Conservation (phyloP, 2,888 invertebrate species). For the Electrophaes corylata region DNA sequence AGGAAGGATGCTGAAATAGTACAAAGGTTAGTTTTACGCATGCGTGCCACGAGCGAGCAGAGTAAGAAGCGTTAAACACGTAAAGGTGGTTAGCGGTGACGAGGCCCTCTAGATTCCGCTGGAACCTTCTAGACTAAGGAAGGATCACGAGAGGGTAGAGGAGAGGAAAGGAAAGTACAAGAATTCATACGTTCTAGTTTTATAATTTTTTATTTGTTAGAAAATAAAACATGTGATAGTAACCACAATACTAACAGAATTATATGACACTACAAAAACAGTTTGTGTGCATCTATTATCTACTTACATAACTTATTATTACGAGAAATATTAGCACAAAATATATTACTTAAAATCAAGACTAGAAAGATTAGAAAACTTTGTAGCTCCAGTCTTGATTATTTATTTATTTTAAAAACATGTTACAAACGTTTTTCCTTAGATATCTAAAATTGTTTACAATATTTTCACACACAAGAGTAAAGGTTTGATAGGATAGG, state of each 20-base stretch:
- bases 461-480: conserved; percentile 13
- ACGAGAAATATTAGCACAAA: not conserved
- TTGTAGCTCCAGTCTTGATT: not conserved
- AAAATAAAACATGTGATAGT: not conserved
- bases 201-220: not conserved
- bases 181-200: conserved; percentile 2
- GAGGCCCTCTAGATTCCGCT: conserved; percentile 53
- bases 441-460: not conserved
- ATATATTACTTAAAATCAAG: not conserved
- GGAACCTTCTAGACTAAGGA: conserved; percentile 47
- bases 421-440: not conserved
- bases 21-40: conserved; percentile 80
- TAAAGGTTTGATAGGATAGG: conserved; percentile 25
- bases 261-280: not conserved
- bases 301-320: not conserved
- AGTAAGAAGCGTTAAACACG: conserved; percentile 68
- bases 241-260: not conserved
- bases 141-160: conserved; percentile 32
- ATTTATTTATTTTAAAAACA: not conserved
- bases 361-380: not conserved
- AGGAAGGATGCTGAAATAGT: conserved; percentile 80
- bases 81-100: conserved; percentile 71
- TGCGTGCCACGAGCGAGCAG: conserved; percentile 78
- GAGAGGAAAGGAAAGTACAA: conserved; percentile 18
- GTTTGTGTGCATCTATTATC: not conserved